Base-by-base conservation (phyloP, 2,113 vertebrate genomes). In the Octodon degus region DNA sequence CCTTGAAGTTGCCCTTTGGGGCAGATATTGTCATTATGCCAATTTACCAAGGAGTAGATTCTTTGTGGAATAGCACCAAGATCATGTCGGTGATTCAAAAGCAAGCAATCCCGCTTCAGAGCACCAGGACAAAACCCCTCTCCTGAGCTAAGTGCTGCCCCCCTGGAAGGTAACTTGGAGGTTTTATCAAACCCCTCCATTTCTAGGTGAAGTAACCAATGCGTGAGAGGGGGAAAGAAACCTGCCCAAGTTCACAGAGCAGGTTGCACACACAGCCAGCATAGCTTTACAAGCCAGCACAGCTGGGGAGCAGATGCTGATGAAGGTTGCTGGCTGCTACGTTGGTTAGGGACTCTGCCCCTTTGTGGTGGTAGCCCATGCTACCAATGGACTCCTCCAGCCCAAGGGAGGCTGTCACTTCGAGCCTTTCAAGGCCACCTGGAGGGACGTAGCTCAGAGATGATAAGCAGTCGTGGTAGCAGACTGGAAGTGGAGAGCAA, bases 201-300 rank as follows among this genome's bases (percentile, higher is more conserved):
- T 37, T 94, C n/a, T 53, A 58, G 20, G 37, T 53, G 47, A 62
- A 34, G n/a, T 68, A 50, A 53, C 43, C 87, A 70, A 86, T 43
- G n/a, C 50, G 14, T 20, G 2, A 34, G n/a, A 77, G 11, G 82
- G 9, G 27, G 72, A 81, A 47, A 58, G n/a, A 30, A 89, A 85
- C 25, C 68, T 95, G 12, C 27, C 25, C 43, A 83, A 82, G 79
- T 94, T 96, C 77, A 81, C 8, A 94, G 37, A 90, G 43, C 30
- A 80, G 34, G 67, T 37, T 74, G 60, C 43, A 84, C 20, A 90
- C 19, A 76, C 3, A 74, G 27, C n/a, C 7, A 74, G 27, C 32
- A 60, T 22, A 84, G 63, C 70, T 65, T 89, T 40, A 79, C 13
- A 76, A 53, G 63, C 87, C 40, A 79, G 34, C 43, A 47, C 17